A percentile compares a stretch with the other conserved stretches of the same genome.
phyloP scores from a whole-genome alignment of 2,888 invertebrate genomes.

The Tholera decimalis region DNA sequence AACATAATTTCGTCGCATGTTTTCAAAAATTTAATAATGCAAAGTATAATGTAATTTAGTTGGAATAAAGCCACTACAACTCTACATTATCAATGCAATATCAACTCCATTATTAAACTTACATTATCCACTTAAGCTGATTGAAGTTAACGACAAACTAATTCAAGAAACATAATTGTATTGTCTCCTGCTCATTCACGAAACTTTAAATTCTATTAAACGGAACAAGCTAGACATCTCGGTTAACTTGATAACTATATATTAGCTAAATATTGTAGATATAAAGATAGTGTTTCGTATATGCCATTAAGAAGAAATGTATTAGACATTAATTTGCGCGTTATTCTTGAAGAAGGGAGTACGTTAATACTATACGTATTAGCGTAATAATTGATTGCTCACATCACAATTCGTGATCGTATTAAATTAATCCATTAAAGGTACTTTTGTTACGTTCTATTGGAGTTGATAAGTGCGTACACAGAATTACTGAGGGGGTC shows the following conservation, averaged over 20 bases:
- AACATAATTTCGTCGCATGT: not conserved
- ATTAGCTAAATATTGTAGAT: slow-evolving; percentile 26
- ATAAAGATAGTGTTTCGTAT: slow-evolving; percentile 28
- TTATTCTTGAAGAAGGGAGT: slow-evolving; percentile 32
- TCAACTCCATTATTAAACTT: slow-evolving; percentile 11
- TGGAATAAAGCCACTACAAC: slow-evolving; percentile 21
- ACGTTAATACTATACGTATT: slow-evolving; percentile 41
- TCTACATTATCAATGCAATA: slow-evolving; percentile 1
- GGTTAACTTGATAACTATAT: slow-evolving; percentile 38
- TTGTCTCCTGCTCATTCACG: slow-evolving; percentile 37
- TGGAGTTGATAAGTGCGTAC: slow-evolving; percentile 21
- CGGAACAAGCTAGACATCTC: slow-evolving; percentile 31
- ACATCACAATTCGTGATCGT: slow-evolving; percentile 39
- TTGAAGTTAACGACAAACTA: slow-evolving; percentile 40
- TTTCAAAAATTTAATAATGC: not conserved
- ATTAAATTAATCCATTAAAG: slow-evolving; percentile 42
- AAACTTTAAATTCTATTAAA: slow-evolving; percentile 44
- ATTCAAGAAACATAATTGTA: slow-evolving; percentile 48
- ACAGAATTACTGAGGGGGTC: slow-evolving; percentile 13
- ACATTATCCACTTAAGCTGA: slow-evolving; percentile 33
- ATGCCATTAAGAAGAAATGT: slow-evolving; percentile 27
- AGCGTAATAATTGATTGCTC: slow-evolving; percentile 40
- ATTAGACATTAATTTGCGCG: slow-evolving; percentile 26
- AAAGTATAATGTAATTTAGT: not conserved
- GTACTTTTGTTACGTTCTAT: slow-evolving; percentile 41